Evolutionary conservation across 2,797 vertebrate genomes (phyloP), one percentile per base, ranked within the genome.

Genomic region (Pantherophis vulpinus): DNA sequence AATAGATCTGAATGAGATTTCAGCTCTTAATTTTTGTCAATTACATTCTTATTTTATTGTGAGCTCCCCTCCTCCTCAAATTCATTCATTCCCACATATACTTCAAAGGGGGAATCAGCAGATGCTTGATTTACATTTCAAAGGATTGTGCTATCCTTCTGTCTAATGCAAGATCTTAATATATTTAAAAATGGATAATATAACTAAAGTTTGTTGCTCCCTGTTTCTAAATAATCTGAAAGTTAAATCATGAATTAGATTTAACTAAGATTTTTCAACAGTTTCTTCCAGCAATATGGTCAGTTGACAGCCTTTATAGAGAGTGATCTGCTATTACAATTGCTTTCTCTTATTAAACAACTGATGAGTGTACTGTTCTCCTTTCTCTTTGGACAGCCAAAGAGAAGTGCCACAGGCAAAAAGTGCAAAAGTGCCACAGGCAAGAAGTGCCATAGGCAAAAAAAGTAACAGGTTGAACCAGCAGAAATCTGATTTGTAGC

Each of bases 1-100:
- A 94, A 95, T 96, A 54, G 8, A 88, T 88, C 63, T 61, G 29
- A 96, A 86, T 51, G 37, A 95, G 79, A 0, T 93, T 94, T 94
- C 23, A 93, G 86, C 4, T 55, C 1, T 96, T 95, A 92, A 92
- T 94, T 91, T 95, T 88, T 83, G 37, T 94, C 27, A 92, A 14
- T 90, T 90, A 93, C 12, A 63, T n/a, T 5, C 87, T 51, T 87
- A 18, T 5, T 86, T 92, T 88, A 92, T 18, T 3, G 91, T 14
- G 93, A 5, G 12, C 12, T 42, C 9, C 37, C 20, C 37, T 47
- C 20, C 20, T 18, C 9, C 3, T 11, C 32, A 86, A 92, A 27
- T 5, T 94, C 42, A 70, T 25, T 93, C 59, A 59, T 86, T 90
- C 47, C 58, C 88, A 20, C 70, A 0, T 51, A 1, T 86, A 14